Conservation (phyloP, 1,140 invertebrate species). For the Aphis gossypii region DNA sequence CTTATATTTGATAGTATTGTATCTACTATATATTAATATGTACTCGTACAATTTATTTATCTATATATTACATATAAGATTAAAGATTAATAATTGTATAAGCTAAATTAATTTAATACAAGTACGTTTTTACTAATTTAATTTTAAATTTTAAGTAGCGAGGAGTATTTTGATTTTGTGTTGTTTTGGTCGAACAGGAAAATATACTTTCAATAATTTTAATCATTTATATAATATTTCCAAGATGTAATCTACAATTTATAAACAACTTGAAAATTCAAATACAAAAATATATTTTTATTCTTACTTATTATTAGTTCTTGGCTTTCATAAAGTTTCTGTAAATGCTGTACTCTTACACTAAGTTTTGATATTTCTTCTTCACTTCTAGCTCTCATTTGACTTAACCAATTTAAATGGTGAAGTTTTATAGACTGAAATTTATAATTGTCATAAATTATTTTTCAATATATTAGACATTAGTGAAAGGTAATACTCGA, state of each 20-base stretch:
- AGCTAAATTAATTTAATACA: too few relatives aligned
- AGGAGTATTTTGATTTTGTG: too few relatives aligned
- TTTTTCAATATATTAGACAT: background rate
- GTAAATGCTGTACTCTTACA: constrained; percentile 65
- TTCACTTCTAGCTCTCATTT: constrained; percentile 63
- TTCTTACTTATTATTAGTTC: constrained; percentile 67
- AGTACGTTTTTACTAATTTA: too few relatives aligned
- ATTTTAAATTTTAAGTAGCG: too few relatives aligned
- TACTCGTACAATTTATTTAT: too few relatives aligned
- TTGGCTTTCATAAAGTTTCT: constrained; percentile 68
- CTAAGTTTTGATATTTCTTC: constrained; percentile 65
- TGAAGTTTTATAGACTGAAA: constrained; percentile 61
- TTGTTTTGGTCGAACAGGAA: background rate
- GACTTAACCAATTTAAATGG: constrained; percentile 60
- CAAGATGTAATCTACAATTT: background rate
- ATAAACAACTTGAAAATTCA: background rate
- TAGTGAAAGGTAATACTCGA: background rate
- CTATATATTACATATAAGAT: too few relatives aligned
- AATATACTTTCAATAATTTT: background rate
- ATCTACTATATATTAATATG: too few relatives aligned
- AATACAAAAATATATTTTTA: background rate
- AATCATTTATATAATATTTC: constrained; percentile 61
- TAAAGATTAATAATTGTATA: too few relatives aligned
- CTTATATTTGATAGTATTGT: too few relatives aligned
- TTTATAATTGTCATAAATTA: background rate